Conservation (phyloP, 1,140 invertebrate genomes). For the Ganaspis sp. region DNA sequence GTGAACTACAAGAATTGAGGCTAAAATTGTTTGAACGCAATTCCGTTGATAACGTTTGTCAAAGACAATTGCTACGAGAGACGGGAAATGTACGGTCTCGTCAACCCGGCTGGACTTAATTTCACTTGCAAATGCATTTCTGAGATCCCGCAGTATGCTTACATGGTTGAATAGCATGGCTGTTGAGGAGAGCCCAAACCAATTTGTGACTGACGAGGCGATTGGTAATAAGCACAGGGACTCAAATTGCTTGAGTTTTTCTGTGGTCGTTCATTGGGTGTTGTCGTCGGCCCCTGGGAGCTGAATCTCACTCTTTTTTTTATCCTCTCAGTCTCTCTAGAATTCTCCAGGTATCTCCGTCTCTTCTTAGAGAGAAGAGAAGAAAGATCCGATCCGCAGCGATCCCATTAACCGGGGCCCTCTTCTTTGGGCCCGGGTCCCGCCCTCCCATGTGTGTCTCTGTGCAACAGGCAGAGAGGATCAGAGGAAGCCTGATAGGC, state of each 20-base stretch:
- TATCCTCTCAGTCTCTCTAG: constrained; percentile 40
- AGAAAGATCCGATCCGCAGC: constrained; percentile 44
- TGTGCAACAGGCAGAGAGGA: constrained; percentile 39
- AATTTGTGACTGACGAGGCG: constrained; percentile 75
- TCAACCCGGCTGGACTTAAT: constrained; percentile 62
- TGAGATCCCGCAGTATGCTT: constrained; percentile 39
- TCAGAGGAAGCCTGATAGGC: constrained; percentile 47
- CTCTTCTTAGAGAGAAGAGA: constrained; percentile 37
- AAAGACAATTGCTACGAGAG: neutral
- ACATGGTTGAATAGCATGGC: constrained; percentile 37
- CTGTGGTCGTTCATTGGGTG: constrained; percentile 69
- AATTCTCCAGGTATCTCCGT: constrained; percentile 3
- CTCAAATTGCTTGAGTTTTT: constrained; percentile 74
- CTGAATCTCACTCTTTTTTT: constrained; percentile 34
- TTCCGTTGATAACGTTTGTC: no score
- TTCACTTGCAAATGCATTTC: constrained; percentile 68
- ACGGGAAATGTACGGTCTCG: constrained; percentile 57
- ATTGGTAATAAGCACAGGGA: constrained; percentile 73
- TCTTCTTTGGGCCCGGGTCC: constrained; percentile 54
- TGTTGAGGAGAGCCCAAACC: constrained; percentile 59
- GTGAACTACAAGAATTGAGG: no score
- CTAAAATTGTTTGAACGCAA: no score
- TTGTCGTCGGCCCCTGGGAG: constrained; percentile 64
- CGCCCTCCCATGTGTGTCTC: constrained; percentile 52
- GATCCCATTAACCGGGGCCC: constrained; percentile 59